These are phyloP conservation scores for Globodera ellingtonae DNA, from an alignment of 1,140 invertebrate species.

Conservation along the genomic window DNA sequence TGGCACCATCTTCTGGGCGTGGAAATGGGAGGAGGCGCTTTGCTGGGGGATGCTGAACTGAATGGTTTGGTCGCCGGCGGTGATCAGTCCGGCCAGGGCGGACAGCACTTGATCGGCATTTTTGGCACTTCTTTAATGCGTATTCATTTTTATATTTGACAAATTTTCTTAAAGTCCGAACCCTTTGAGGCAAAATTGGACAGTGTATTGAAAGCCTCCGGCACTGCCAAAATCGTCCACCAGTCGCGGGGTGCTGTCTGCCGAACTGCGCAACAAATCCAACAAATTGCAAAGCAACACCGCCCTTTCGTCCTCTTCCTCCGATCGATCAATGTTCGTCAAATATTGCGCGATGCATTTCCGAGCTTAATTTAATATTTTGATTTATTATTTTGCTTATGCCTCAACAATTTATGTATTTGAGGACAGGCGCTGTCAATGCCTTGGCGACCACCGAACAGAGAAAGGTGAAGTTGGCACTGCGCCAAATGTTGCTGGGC, in stretches of 20 bases:
- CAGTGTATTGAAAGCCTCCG: constrained; percentile 88
- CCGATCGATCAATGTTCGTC: constrained; percentile 91
- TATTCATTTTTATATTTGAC: not conserved
- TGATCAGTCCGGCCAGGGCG: constrained; percentile 51
- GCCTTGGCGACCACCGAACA: constrained; percentile 92
- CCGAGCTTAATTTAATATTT: constrained; percentile 75
- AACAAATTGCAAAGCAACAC: constrained; percentile 98
- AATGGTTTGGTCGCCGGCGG: constrained; percentile 55
- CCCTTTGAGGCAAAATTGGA: constrained; percentile 43
- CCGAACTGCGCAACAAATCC: constrained; percentile 97
- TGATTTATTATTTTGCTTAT: constrained; percentile 4
- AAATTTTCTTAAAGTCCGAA: not conserved
- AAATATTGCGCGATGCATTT: constrained; percentile 90
- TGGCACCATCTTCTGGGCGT: constrained; percentile 50
- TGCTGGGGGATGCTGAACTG: constrained; percentile 37
- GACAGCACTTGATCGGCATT: constrained; percentile 50
- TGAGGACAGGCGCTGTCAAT: constrained; percentile 84
- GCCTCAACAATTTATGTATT: constrained; percentile 88
- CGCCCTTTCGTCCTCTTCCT: constrained; percentile 82
- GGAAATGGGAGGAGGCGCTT: constrained; percentile 46
- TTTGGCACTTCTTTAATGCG: constrained; percentile 11
- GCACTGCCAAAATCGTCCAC: constrained; percentile 91
- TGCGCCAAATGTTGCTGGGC: constrained; percentile 81
- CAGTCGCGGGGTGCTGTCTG: constrained; percentile 88
- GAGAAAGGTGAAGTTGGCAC: constrained; percentile 90